Evolutionary conservation across 2,888 invertebrate species (phyloP), one percentile per base, ranked within the genome.

Genomic region (Microplitis manilae): DNA sequence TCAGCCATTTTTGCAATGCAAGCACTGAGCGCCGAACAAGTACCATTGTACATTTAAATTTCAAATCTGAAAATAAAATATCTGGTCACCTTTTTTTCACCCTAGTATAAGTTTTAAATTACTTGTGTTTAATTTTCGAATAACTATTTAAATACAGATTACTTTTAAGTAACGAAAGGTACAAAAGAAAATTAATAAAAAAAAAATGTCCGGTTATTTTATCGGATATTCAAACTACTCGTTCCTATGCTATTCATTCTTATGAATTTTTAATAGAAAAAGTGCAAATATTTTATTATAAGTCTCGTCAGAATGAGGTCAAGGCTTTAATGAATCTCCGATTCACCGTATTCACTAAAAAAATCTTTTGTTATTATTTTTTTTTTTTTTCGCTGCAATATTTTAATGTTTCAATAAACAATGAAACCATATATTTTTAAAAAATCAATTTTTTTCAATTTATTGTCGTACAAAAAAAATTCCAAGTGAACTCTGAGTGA

Each of bases 221-320:
- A 50, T 40, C 39, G 50, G 41, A 20, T 40, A 64, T 73, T 73
- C 17, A 13, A 64, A 20, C 62, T 62, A 61, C 30, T 30, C 30
- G 60, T 61, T 69, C 13, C 20, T 20, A 38, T 68, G 50, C 13
- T 62, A 64, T 7, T 17, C 20, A 38, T 64, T 64, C 30, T 73
- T 41, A 73, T 73, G 72, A 73, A 73, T 40, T 9, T n/a, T 41
- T 1, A 7, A 62, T 73, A 20, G n/a, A 73, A 64, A 64, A 64
- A 40, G 40, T 40, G 72, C 40, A 41, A 73, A 73, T 73, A 64
- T 73, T 61, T 41, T 64, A 9, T 73, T 30, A 72, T 62, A 61
- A 72, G 17, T 40, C 30, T 30, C 39, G 17, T 20, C 40, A 17
- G 8, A 64, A 73, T 62, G 20, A 73, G 72, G 72, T 73, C 72